Conservation (phyloP, 2,888 invertebrate species). For the Autographa pulchrina region DNA sequence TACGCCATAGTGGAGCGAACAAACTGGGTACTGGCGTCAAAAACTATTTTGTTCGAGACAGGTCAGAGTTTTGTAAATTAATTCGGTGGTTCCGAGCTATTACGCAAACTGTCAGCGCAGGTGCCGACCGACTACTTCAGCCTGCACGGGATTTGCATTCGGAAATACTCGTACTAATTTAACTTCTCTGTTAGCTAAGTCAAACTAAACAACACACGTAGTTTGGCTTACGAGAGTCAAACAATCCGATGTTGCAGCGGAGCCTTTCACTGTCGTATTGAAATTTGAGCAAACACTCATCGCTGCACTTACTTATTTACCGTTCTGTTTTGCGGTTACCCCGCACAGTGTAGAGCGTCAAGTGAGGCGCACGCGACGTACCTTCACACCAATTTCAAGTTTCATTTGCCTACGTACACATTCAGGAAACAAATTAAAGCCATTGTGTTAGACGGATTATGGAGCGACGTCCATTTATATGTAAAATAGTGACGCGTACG, state of each 20-base stretch:
- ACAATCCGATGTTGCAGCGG: conserved; percentile 55
- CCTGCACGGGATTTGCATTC: conserved; percentile 81
- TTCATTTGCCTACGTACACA: conserved; percentile 81
- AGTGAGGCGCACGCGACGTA: conserved; percentile 38
- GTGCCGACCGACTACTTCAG: conserved; percentile 78
- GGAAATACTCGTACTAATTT: conserved; percentile 85
- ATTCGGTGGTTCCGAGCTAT: conserved; percentile 86
- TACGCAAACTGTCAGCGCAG: conserved; percentile 87
- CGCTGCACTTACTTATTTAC: conserved; percentile 50
- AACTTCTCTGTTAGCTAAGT: conserved; percentile 82
- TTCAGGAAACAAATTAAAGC: conserved; percentile 84
- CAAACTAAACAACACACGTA: conserved; percentile 78
- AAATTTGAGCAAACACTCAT: conserved; percentile 50
- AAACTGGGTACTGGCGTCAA: conserved; percentile 73
- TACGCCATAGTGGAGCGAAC: conserved; percentile 61
- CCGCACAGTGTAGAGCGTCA: conserved; percentile 35
- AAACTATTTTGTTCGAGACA: conserved; percentile 81
- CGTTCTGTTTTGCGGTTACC: conserved; percentile 53
- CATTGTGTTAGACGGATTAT: conserved; percentile 87
- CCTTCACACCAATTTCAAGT: conserved; percentile 73
- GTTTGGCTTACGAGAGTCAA: conserved; percentile 63
- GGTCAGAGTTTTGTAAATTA: conserved; percentile 87
- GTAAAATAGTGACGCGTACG: conserved; percentile 87
- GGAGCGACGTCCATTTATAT: conserved; percentile 87
- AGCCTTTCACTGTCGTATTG: conserved; percentile 48